Evolutionary conservation across 2,113 vertebrate species (phyloP).

Genomic region (Gambusia affinis): DNA sequence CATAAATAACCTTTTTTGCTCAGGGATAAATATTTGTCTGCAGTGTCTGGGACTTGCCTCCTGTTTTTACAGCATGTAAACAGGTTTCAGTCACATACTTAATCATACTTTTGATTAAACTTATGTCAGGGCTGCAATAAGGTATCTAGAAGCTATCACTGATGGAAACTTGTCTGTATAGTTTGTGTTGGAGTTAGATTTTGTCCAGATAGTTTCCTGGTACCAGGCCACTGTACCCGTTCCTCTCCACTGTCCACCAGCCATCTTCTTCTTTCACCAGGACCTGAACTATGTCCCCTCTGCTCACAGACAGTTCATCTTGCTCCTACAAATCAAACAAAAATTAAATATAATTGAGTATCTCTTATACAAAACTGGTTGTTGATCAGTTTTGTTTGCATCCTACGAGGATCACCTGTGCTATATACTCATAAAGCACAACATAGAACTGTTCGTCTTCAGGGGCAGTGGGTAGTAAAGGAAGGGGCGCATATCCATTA

Average conservation of each 20-base stretch:
- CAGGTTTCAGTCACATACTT: not conserved
- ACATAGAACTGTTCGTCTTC: conserved; percentile 50
- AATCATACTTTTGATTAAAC: not conserved
- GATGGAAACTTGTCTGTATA: not conserved
- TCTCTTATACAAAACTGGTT: not conserved
- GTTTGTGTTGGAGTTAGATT: conserved; percentile 59
- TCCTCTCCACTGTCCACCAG: conserved; percentile 89
- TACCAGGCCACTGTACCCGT: conserved; percentile 85
- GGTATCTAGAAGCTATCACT: not conserved
- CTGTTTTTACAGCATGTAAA: not conserved
- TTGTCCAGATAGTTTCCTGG: conserved; percentile 90
- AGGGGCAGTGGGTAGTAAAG: not conserved
- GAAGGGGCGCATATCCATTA: conserved; percentile 68
- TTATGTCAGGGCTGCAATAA: not conserved
- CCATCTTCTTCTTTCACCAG: conserved; percentile 85
- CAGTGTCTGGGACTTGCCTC: not conserved
- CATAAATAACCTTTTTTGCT: not conserved
- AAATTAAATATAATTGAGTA: not conserved
- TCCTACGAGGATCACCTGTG: conserved; percentile 55
- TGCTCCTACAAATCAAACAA: conserved; percentile 75
- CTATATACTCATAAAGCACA: conserved; percentile 61
- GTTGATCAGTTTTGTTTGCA: not conserved
- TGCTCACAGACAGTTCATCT: conserved; percentile 87
- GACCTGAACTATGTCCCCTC: conserved; percentile 85
- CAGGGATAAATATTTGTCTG: not conserved